Base-by-base conservation (phyloP, 2,888 invertebrate genomes). In the Melinopterus prodromus region DNA sequence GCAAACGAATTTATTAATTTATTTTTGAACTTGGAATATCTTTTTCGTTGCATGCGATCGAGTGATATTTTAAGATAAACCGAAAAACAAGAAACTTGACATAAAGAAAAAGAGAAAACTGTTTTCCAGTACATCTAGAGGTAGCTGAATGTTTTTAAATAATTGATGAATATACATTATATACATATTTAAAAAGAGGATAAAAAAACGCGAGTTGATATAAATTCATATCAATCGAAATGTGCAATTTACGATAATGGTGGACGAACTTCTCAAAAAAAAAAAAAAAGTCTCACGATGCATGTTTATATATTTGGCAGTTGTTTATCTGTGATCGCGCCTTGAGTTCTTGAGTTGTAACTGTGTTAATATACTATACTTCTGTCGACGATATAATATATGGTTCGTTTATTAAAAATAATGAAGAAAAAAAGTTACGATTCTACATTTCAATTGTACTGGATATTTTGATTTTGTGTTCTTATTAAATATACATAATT, bases 71-170 rank as follows among this genome's bases (percentile, higher is more conserved):
- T 70, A 53, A 71, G 16, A 15, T 15, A 71, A 71, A 71, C 71
- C 70, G 76, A 74, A 79, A 26, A 26, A 26, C 26, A 26, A 53
- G 12, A 53, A 53, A 53, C 7, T 9, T 53, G 9, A 53, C 9
- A 4, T 7, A 53, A 38, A 9, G 71, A 70, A 69, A 78, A 16
- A 70, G 75, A 77, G 72, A 37, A 53, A 79, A 79, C 69, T 15
- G 84, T 85, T 85, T 82, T 86, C 86, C 87, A 87, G 87, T 87
- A 87, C 87, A 83, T 84, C 83, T 88, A 88, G 88, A 87, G 82
- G 87, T 89, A 89, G 89, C 86, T 89, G 88, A 89, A 89, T 89
- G 89, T 89, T 89, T 89, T 89, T 88, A 88, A 89, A 89, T 88
- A 88, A 89, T 88, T 89, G 53, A 53, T 53, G 88, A 89, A 89